phyloP scores from a whole-genome alignment of 2,888 invertebrate species.

The Drosophila algonquin region DNA sequence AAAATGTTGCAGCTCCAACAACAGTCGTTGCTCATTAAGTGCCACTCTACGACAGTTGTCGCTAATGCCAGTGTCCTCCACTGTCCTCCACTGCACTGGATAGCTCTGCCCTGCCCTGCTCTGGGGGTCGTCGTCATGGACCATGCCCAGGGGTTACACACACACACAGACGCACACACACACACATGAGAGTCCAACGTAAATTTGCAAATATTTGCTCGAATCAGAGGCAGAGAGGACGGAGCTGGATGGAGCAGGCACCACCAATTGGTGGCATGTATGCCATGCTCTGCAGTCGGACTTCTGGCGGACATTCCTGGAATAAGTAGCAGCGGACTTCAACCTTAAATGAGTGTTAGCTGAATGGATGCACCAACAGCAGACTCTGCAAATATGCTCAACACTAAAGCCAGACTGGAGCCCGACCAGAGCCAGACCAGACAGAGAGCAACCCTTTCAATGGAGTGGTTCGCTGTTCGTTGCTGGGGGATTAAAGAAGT shows the following conservation, averaged over 20 bases:
- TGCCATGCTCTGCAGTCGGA: constrained; percentile 22
- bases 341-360: constrained; percentile 61
- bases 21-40: constrained; percentile 77
- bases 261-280: constrained; percentile 45
- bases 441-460: constrained; percentile 33
- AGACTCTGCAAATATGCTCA: constrained; percentile 63
- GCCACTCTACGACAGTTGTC: constrained; percentile 79
- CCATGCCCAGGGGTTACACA: constrained; percentile 67
- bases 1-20: constrained; percentile 36
- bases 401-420: constrained; percentile 40
- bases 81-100: constrained; percentile 3
- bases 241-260: constrained; percentile 12
- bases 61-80: constrained; percentile 57
- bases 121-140: constrained; percentile 65
- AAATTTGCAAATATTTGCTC: constrained; percentile 77
- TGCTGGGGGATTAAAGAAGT: not conserved
- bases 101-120: constrained; percentile 3
- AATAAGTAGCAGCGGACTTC: constrained; percentile 40
- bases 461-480: not conserved
- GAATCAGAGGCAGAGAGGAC: constrained; percentile 51
- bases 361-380: constrained; percentile 30
- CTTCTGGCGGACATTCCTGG: constrained; percentile 55
- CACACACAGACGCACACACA: constrained; percentile 9
- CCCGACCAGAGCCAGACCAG: constrained; percentile 12
- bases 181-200: constrained; percentile 58